A percentile compares a stretch with the other conserved stretches of the same genome.
Conservation (phyloP, 2,888 invertebrate genomes). For the Orgyia antiqua region DNA sequence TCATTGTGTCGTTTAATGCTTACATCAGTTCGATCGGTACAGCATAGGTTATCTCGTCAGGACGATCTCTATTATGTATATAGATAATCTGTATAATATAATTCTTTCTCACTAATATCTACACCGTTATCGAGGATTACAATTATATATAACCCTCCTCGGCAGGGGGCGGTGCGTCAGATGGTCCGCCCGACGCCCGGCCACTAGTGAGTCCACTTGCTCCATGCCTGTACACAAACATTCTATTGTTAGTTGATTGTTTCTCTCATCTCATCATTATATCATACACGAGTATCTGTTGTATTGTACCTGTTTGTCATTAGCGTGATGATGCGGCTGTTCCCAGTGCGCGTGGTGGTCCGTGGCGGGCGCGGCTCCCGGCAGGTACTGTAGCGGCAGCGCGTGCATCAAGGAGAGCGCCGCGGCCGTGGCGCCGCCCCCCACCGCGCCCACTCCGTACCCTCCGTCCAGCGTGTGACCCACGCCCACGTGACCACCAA, state of each 20-base stretch:
- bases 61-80: slow-evolving; percentile 75
- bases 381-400: slow-evolving; percentile 68
- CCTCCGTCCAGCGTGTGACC: slow-evolving; percentile 20
- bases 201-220: slow-evolving; percentile 72
- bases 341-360: slow-evolving; percentile 51
- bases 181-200: slow-evolving; percentile 35
- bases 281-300: too few species aligned
- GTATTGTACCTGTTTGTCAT: slow-evolving; percentile 62
- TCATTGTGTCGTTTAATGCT: slow-evolving; percentile 63
- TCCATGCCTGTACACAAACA: slow-evolving; percentile 59
- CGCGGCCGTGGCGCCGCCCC: slow-evolving; percentile 37
- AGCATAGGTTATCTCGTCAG: slow-evolving; percentile 68
- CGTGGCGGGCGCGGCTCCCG: slow-evolving; percentile 42
- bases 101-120: slow-evolving; percentile 77
- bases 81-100: slow-evolving; percentile 77
- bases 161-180: slow-evolving; percentile 28
- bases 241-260: not conserved
- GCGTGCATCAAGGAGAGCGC: slow-evolving; percentile 66
- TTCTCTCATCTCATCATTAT: too few species aligned
- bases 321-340: slow-evolving; percentile 44
- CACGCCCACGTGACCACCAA: slow-evolving; percentile 20
- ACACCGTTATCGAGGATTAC: slow-evolving; percentile 74
- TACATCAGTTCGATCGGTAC: slow-evolving; percentile 70
- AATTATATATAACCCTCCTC: slow-evolving; percentile 62
- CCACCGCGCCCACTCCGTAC: slow-evolving; percentile 18